Evolutionary conservation across 2,797 vertebrate species (phyloP).

Genomic region (Decapterus maruadsi): DNA sequence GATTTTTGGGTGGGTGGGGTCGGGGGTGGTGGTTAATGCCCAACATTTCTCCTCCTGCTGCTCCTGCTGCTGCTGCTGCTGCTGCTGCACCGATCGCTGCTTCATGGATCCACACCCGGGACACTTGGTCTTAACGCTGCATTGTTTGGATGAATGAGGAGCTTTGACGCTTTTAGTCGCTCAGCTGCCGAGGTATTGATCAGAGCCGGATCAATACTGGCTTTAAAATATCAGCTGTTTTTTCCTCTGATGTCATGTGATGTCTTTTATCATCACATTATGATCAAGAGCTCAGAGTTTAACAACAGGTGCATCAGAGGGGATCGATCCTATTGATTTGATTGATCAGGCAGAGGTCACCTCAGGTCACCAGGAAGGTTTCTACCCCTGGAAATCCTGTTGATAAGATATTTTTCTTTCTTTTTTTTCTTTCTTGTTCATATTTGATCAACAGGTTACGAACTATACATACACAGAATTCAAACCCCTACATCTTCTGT

Average conservation of each 20-base stretch:
- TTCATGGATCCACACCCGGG: constrained; percentile 54
- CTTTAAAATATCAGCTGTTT: constrained; percentile 37
- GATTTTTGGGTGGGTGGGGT: constrained; percentile 38
- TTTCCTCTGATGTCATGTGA: not conserved
- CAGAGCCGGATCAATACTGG: constrained; percentile 29
- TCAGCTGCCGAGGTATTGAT: constrained; percentile 14
- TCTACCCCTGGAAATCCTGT: too few relatives aligned
- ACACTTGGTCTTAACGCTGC: not conserved
- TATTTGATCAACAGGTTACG: too few relatives aligned
- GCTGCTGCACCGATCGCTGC: constrained; percentile 47
- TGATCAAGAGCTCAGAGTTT: not conserved
- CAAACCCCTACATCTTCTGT: too few relatives aligned
- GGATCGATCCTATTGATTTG: too few relatives aligned
- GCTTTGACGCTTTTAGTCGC: not conserved
- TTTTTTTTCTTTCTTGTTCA: too few relatives aligned
- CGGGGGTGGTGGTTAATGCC: constrained; percentile 41
- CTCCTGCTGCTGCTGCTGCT: not conserved
- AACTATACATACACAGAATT: too few relatives aligned
- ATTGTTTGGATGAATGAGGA: constrained; percentile 45
- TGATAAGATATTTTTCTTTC: too few relatives aligned
- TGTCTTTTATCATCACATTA: not conserved
- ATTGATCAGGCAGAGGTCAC: not conserved
- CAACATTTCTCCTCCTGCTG: not conserved
- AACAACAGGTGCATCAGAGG: constrained; percentile 19
- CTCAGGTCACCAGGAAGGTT: not conserved